Conservation (phyloP, 2,888 invertebrate species). For the Lasioglossum morio region DNA sequence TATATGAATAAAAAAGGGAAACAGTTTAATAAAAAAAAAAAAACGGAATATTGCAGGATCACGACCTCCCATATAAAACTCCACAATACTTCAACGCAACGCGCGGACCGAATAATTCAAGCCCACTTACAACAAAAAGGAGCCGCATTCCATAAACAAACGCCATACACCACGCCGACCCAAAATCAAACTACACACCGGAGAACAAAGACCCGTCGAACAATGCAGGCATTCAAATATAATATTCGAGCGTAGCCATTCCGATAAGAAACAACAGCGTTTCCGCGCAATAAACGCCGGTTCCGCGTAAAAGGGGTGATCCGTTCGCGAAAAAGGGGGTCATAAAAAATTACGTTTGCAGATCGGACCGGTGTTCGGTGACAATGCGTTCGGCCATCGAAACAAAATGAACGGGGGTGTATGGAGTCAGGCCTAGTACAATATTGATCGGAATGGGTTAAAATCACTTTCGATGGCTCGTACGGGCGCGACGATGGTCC, state of each 20-base stretch:
- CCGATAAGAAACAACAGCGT: constrained; percentile 4
- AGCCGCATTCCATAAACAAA: not conserved
- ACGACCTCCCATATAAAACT: not conserved
- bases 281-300: constrained; percentile 6
- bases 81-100: not conserved
- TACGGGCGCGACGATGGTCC: not conserved
- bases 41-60: not conserved
- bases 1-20: not conserved
- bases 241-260: not conserved
- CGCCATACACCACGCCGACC: not conserved
- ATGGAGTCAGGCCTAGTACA: not conserved
- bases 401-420: constrained; percentile 18
- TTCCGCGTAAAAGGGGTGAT: not conserved
- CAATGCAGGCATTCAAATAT: not conserved
- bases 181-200: not conserved
- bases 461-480: constrained; percentile 58
- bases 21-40: not conserved
- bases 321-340: not conserved
- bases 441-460: constrained; percentile 51
- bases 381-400: not conserved
- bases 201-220: not conserved
- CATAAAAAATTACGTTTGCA: constrained; percentile 21
- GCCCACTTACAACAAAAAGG: not conserved
- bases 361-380: constrained; percentile 11
- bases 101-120: not conserved